Evolutionary conservation across 2,888 invertebrate genomes (phyloP), one percentile per base, ranked within the genome.

Genomic region (Troides aeacus): DNA sequence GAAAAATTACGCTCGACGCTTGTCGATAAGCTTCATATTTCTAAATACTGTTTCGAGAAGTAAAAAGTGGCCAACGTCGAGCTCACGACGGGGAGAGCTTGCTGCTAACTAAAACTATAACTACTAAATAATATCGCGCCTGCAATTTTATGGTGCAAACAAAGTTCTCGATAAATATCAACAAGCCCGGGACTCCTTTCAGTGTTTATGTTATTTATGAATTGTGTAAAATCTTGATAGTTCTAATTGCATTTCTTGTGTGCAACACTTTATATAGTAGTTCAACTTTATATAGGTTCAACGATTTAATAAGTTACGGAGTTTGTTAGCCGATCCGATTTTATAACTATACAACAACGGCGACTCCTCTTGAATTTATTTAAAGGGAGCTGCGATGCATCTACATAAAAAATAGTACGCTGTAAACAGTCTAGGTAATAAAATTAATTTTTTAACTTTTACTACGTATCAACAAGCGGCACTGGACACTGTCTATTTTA

Each of bases 1-100:
- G 79, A 85, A 85, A 86, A 84, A 80, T 81, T 83, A 84, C 78
- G 76, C 77, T 74, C 77, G 75, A 74, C 80, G 78, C 81, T 58
- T 65, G 61, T 83, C 80, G 76, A 79, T 79, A 82, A 81, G 82
- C 62, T 62, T 66, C 65, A 58, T 58, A 65, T 62, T 65, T 58
- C 69, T 69, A 69, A 69, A 58, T 69, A 65, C 23, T 61, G 58
- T 65, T 61, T 69, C 58, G 36, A 62, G 50, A 65, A 64, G 60
- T 50, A 64, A 64, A 69, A 61, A 69, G 62, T 56, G 30, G 56
- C 10, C 68, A 64, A 68, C 58, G 57, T 36, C 58, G 58, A 15
- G 50, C 68, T 50, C 58, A 46, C 58, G 42, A 21, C 7, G n/a
- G 46, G 46, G 53, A 60, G 30, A n/a, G 56, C 50, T 69, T 65